Percentiles rank a stretch among this genome's conserved stretches.
These are phyloP conservation scores for Iselma pallidipennis DNA, from an alignment of 2,888 invertebrate species.

Conservation along the genomic window DNA sequence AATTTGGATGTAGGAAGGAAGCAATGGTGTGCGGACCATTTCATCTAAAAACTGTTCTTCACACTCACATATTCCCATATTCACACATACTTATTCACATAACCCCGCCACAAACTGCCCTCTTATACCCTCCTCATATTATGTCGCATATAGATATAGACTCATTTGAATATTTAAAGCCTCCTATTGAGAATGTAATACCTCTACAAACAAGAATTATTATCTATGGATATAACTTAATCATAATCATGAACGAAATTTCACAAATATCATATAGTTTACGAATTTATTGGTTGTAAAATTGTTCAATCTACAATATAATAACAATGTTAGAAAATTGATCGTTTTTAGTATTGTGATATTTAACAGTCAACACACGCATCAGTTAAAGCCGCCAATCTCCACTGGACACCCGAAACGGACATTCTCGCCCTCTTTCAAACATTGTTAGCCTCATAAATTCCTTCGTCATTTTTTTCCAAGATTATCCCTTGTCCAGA, in stretches of 20 bases:
- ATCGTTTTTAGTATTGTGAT: constrained; percentile 21
- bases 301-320: constrained; percentile 2
- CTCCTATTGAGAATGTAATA: constrained; percentile 29
- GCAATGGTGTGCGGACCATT: constrained; percentile 56
- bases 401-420: constrained; percentile 48
- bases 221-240: constrained; percentile 16
- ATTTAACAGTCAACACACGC: constrained; percentile 25
- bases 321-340: constrained; percentile 13
- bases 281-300: constrained; percentile 16
- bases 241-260: constrained; percentile 12
- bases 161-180: constrained; percentile 40
- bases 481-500: constrained; percentile 49
- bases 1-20: constrained; percentile 41
- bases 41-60: constrained; percentile 51
- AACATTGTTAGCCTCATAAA: constrained; percentile 54
- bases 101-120: constrained; percentile 31
- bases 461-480: constrained; percentile 49
- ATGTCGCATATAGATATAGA: constrained; percentile 27
- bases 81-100: constrained; percentile 46
- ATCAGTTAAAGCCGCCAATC: constrained; percentile 52
- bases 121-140: constrained; percentile 26
- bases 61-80: constrained; percentile 52
- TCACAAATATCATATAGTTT: constrained; percentile 11
- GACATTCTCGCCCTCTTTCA: constrained; percentile 46
- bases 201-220: constrained; percentile 23